Base-by-base conservation (phyloP, 2,797 vertebrate species). In the Etheostoma nigrum region DNA sequence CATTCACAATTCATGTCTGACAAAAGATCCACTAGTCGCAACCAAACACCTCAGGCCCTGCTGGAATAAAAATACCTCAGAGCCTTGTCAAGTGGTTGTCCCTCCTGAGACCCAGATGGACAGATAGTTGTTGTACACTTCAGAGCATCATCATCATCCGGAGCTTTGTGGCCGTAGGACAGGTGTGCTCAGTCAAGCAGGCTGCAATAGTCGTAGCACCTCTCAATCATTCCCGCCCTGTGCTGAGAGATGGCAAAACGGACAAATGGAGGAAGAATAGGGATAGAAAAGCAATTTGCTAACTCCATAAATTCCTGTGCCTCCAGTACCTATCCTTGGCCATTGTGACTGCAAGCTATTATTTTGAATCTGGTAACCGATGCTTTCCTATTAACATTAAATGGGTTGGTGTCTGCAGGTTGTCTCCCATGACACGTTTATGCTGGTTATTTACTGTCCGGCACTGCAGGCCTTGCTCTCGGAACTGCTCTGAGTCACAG, bases 301-400 rank as follows among this genome's bases (percentile, higher is more conserved):
- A 90, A 92, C 87, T 91, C 92, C 74, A 94, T 95, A 94, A 94
- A 95, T 93, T 89, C 87, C 77, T 72, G 62, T 15, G 76, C 78
- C 72, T 73, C 76, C 48, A 79, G 90, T 89, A 76, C 83, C 88
- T 83, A 81, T 91, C 88, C 86, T 78, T 75, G 83, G 86, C 81
- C 70, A 76, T 68, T 63, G 80, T 83, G 90, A 89, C 90, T 88
- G 84, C 64, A 19, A 80, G 91, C 88, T 92, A 90, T 95, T 93
- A 94, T 94, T 94, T 93, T 92, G 90, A 92, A 93, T 92, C 90
- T 90, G 93, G 89, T 94, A 94, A 94, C 89, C 87, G 79, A 92
- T 90, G 85, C 91, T 87, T 87, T 92, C 84, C 91, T 94, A 92
- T 95, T 94, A 93, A 89, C 88, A 84, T 93, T 90, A 93, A 95